Percentiles rank a stretch among this genome's conserved stretches.
Conservation (phyloP, 1,140 invertebrate genomes). For the Hesperophylax magnus region DNA sequence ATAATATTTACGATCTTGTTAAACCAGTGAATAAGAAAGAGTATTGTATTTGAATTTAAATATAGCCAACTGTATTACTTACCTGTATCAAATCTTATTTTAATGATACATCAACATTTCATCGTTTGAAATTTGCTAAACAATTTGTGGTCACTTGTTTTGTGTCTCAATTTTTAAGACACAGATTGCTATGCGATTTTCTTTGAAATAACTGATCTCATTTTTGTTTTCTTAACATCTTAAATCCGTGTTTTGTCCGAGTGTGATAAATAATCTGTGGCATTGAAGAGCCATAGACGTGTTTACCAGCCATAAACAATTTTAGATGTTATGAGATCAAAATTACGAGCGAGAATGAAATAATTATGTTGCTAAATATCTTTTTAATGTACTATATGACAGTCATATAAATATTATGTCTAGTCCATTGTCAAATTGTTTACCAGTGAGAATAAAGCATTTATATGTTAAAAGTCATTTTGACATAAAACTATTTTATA, state of each 20-base stretch:
- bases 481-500: conserved; percentile 12
- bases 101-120: too few species aligned
- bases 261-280: too few species aligned
- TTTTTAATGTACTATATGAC: conserved; percentile 5
- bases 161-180: too few species aligned
- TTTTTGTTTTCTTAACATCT: too few species aligned
- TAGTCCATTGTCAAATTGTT: conserved; percentile 24
- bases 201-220: too few species aligned
- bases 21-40: conserved; percentile 15
- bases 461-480: conserved; percentile 28
- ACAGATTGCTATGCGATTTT: too few species aligned
- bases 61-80: neutral
- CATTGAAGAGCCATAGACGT: too few species aligned
- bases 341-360: neutral
- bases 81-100: too few species aligned
- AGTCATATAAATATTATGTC: neutral
- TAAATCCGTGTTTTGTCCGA: too few species aligned
- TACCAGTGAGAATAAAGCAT: conserved; percentile 37
- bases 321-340: neutral
- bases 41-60: neutral
- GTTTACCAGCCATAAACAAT: neutral
- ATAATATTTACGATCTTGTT: conserved; percentile 9
- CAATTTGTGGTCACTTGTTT: too few species aligned
- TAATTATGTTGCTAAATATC: neutral
- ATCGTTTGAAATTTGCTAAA: too few species aligned